phyloP scores from a whole-genome alignment of 2,888 invertebrate species.

The Geotrupes spiniger region DNA sequence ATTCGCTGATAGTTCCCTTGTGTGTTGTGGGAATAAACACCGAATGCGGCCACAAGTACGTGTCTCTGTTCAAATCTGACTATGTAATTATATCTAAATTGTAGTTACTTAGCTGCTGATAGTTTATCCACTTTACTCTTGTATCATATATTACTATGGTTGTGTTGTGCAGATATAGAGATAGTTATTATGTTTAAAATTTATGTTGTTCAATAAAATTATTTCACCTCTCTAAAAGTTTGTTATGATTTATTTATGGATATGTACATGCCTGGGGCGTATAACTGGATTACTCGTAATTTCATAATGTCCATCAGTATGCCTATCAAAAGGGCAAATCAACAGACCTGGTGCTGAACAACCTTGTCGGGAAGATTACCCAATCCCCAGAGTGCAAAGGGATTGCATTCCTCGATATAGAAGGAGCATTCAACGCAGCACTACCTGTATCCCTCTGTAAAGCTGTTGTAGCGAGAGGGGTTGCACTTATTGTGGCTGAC shows the following conservation, averaged over 20 bases:
- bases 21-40: constrained; percentile 39
- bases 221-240: constrained; percentile 45
- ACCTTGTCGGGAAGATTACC: too few species aligned
- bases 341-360: too few species aligned
- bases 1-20: constrained; percentile 43
- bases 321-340: too few species aligned
- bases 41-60: constrained; percentile 29
- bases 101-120: constrained; percentile 38
- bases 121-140: constrained; percentile 44
- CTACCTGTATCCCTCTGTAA: too few species aligned
- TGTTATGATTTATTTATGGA: not conserved
- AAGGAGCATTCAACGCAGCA: too few species aligned
- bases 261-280: too few species aligned
- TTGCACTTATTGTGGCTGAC: too few species aligned
- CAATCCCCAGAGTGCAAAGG: too few species aligned
- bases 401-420: too few species aligned
- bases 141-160: constrained; percentile 47
- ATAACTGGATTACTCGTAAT: too few species aligned
- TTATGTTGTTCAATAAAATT: constrained; percentile 47
- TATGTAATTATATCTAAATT: constrained; percentile 27
- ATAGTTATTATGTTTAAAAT: constrained; percentile 43
- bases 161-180: constrained; percentile 43
- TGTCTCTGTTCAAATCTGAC: constrained; percentile 17
- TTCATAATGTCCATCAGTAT: too few species aligned
- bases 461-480: too few species aligned